These are phyloP conservation scores for Lepisosteus osseus DNA, from an alignment of 2,113 vertebrate genomes.

Conservation along the genomic window DNA sequence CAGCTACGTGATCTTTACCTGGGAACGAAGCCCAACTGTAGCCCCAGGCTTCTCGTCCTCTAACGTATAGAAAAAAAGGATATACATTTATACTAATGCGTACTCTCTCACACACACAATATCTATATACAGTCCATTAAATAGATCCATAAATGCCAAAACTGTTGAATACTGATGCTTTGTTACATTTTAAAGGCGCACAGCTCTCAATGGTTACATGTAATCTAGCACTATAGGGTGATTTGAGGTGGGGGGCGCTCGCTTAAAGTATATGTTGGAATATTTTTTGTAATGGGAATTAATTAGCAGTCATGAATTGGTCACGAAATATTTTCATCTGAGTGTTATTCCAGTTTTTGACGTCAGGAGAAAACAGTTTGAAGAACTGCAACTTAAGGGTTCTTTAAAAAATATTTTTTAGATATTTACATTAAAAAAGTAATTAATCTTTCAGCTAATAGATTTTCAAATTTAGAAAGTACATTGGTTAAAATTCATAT, in stretches of 20 bases:
- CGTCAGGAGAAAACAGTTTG: no score
- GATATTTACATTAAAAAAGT: no score
- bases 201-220: background rate
- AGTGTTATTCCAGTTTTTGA: no score
- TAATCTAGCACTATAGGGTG: background rate
- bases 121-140: no score
- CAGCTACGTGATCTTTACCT: constrained; percentile 34
- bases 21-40: constrained; percentile 29
- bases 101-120: background rate
- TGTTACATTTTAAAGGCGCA: background rate
- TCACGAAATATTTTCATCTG: background rate
- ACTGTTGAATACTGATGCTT: background rate
- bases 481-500: no score
- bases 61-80: background rate
- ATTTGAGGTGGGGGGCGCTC: constrained; percentile 11
- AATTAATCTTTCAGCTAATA: no score
- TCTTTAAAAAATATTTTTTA: no score
- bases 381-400: no score
- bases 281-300: background rate
- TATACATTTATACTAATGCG: background rate
- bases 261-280: background rate
- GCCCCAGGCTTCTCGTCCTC: constrained; percentile 30
- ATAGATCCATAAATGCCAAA: no score
- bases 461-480: no score
- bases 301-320: constrained; percentile 4